Evolutionary conservation across 2,888 invertebrate genomes (phyloP).

Genomic region (Heteropelma amictum): DNA sequence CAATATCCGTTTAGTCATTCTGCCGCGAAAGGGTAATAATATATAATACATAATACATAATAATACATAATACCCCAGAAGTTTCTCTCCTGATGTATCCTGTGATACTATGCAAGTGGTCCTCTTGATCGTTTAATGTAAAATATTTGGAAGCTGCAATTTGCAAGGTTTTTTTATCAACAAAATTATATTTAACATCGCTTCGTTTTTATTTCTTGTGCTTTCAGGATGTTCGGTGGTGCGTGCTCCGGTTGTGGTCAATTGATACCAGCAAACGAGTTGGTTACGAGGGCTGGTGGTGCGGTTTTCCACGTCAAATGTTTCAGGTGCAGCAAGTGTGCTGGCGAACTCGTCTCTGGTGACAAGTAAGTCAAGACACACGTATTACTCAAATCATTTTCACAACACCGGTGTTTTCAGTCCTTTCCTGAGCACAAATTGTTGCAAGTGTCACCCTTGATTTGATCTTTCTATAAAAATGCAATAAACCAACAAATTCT

Average conservation of each 20-base stretch:
- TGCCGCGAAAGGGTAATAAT: too few species aligned
- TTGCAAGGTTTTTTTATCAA: not conserved
- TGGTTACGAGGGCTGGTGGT: constrained; percentile 92
- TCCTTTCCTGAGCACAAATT: too few species aligned
- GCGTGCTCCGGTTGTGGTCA: constrained; percentile 95
- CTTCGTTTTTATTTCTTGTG: constrained; percentile 24
- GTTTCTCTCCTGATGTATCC: too few species aligned
- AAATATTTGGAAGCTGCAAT: too few species aligned
- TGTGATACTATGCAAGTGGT: too few species aligned
- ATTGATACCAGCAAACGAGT: constrained; percentile 94
- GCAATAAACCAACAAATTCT: too few species aligned
- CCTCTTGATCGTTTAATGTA: too few species aligned
- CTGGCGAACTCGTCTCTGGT: constrained; percentile 91
- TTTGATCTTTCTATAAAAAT: not conserved
- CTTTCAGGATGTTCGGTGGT: constrained; percentile 93
- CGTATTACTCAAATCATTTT: too few species aligned
- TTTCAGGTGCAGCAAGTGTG: constrained; percentile 96
- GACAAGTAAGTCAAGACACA: constrained; percentile 85
- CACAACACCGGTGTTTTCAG: too few species aligned
- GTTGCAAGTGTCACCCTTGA: not conserved
- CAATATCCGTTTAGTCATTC: too few species aligned
- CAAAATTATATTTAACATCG: not conserved
- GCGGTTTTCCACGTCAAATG: constrained; percentile 96
- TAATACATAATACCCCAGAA: too few species aligned
- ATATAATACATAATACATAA: too few species aligned